Evolutionary conservation across 1,140 invertebrate species (phyloP).

Genomic region (Dufourea novaeangliae): DNA sequence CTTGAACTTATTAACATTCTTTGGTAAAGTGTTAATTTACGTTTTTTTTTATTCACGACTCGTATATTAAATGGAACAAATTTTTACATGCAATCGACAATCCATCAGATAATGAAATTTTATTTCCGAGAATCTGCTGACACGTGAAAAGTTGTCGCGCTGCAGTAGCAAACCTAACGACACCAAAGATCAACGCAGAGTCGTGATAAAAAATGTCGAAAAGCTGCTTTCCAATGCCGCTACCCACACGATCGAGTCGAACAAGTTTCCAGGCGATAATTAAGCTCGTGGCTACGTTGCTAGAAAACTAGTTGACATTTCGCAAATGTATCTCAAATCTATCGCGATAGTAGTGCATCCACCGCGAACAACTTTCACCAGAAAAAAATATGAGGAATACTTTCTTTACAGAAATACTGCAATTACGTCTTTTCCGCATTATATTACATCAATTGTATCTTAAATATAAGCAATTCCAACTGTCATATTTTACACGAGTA

Average conservation of each 20-base stretch:
- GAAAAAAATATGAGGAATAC: not conserved
- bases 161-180: not conserved
- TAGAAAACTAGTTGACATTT: slow-evolving; percentile 49
- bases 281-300: not conserved
- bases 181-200: not conserved
- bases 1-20: no score
- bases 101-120: no score
- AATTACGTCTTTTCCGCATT: not conserved
- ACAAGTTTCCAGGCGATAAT: slow-evolving; percentile 34
- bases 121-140: not conserved
- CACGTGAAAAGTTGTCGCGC: not conserved
- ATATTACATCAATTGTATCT: not conserved
- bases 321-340: slow-evolving; percentile 32
- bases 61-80: no score
- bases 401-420: no score
- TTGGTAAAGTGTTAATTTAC: no score
- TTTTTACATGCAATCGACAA: no score
- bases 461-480: not conserved
- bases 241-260: slow-evolving; percentile 14
- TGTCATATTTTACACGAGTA: no score
- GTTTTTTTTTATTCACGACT: no score
- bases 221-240: not conserved
- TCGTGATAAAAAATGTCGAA: not conserved
- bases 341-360: not conserved
- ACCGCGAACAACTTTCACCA: not conserved